A percentile compares a stretch with the other conserved stretches of the same genome.
Evolutionary conservation across 2,113 vertebrate species (phyloP).

Genomic region (Oreochromis spilurus): DNA sequence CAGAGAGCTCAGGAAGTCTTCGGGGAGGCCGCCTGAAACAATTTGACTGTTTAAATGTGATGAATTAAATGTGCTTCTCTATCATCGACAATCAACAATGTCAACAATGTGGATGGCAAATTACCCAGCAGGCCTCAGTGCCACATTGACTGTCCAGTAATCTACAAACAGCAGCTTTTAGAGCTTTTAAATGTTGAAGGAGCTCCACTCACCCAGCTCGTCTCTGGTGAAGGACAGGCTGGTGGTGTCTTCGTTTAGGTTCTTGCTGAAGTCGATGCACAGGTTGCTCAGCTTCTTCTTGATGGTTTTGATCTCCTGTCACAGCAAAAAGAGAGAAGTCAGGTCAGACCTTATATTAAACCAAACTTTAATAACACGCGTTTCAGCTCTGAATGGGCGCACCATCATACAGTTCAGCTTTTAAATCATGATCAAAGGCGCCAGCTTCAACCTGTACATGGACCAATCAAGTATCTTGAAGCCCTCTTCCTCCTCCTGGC

Average conservation of each 20-base stretch:
- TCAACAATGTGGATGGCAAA: neutral
- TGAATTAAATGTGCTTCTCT: neutral
- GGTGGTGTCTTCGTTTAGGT: constrained; percentile 93
- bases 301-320: constrained; percentile 90
- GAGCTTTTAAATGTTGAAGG: neutral
- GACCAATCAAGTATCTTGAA: neutral
- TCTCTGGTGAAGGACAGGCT: constrained; percentile 81
- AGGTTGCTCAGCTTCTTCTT: constrained; percentile 90
- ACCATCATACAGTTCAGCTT: neutral
- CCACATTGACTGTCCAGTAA: neutral
- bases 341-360: neutral
- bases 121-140: neutral
- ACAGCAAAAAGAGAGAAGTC: neutral
- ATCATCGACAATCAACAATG: neutral
- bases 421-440: neutral
- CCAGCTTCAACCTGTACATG: neutral
- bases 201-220: constrained; percentile 78
- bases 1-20: constrained; percentile 89
- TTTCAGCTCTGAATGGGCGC: neutral
- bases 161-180: neutral
- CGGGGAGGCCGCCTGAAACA: constrained; percentile 85
- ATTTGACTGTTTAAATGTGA: neutral
- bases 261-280: constrained; percentile 96
- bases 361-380: neutral
- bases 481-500: neutral